These are phyloP conservation scores for Natator depressus DNA, from an alignment of 2,113 vertebrate genomes.

Conservation along the genomic window DNA sequence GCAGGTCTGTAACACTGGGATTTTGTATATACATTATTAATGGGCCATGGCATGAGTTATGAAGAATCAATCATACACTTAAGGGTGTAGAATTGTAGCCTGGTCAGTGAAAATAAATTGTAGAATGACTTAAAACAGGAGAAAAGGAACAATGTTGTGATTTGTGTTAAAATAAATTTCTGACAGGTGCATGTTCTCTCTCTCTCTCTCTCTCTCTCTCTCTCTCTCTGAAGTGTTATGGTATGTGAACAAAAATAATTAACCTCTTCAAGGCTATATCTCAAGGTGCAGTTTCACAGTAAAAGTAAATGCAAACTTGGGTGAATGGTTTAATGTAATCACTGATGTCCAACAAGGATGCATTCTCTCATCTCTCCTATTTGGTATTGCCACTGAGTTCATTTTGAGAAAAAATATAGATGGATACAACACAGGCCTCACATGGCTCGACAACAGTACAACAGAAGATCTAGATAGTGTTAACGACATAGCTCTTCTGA, in stretches of 20 bases:
- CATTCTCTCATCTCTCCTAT: background rate
- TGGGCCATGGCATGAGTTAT: accelerated
- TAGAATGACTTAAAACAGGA: background rate
- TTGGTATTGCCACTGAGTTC: background rate
- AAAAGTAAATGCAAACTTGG: background rate
- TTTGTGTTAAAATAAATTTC: background rate
- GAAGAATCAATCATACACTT: background rate
- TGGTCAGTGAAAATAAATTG: background rate
- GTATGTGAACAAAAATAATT: background rate
- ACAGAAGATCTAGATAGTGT: background rate
- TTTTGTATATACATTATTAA: background rate
- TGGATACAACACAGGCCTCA: background rate
- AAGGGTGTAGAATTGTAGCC: background rate
- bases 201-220: background rate
- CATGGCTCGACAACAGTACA: background rate
- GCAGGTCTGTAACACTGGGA: background rate
- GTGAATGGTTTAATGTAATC: background rate
- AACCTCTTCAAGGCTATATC: background rate
- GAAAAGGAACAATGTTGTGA: background rate
- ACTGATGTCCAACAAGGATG: background rate
- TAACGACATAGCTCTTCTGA: background rate
- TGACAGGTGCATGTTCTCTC: background rate
- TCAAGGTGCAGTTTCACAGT: background rate
- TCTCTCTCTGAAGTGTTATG: background rate
- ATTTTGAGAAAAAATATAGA: background rate